Evolutionary conservation across 1,140 invertebrate species (phyloP).

Genomic region (Pentalonia nigronervosa): DNA sequence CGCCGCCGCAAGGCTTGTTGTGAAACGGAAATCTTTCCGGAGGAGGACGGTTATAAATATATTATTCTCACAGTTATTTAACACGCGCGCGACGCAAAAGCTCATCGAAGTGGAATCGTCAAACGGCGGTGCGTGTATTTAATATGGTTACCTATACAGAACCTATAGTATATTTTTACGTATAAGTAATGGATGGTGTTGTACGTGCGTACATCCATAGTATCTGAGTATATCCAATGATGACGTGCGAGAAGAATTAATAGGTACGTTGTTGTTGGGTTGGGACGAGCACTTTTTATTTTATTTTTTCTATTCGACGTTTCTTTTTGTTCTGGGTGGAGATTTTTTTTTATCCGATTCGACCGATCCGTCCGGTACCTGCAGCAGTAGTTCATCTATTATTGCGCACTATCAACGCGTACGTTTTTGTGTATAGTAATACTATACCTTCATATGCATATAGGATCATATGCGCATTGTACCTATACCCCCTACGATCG

Average conservation of each 20-base stretch:
- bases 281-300: not conserved
- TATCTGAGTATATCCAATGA: not conserved
- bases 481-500: not conserved
- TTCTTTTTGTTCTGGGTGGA: not conserved
- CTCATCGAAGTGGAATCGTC: constrained; percentile 38
- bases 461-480: constrained; percentile 21
- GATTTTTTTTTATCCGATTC: not conserved
- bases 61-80: constrained; percentile 20
- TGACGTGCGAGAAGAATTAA: not conserved
- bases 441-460: not conserved
- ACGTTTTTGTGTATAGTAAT: not conserved
- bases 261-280: not conserved
- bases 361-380: not conserved
- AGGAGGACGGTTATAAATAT: not conserved
- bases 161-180: not conserved
- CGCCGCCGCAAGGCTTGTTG: not conserved
- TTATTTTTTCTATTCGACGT: not conserved
- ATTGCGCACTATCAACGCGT: not conserved
- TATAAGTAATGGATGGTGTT: not conserved
- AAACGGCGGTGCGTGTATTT: not conserved
- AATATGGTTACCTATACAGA: not conserved
- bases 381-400: not conserved
- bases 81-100: constrained; percentile 19
- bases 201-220: not conserved
- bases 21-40: not conserved